Evolutionary conservation across 2,888 invertebrate species (phyloP), one percentile per base, ranked within the genome.

Genomic region (Nowickia ferox): DNA sequence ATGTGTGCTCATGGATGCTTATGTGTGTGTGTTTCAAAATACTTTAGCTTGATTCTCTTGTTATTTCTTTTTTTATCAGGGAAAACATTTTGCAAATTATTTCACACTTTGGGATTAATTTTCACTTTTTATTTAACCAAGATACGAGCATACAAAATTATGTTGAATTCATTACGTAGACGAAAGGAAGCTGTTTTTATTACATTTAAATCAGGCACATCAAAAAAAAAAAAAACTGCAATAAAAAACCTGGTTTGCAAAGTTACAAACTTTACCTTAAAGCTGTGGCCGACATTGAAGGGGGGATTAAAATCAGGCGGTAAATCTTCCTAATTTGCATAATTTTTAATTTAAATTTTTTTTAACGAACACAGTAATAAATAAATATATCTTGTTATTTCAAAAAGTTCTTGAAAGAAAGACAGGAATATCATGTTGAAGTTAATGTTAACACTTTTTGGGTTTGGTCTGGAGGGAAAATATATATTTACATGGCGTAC

Each of bases 81-180:
- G 69, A n/a, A 55, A 66, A 75, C 17, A 74, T 78, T 77, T 77
- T 57, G 74, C 51, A 81, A 85, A 85, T 77, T 78, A 81, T 81
- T 81, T 81, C 72, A 68, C 72, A 72, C 68, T 85, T 57, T 85
- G 84, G 84, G 84, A 81, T 74, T 85, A 85, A 85, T 85, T 85
- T 81, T 81, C 81, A 81, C 77, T 78, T 81, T 84, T 77, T 81
- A 69, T 68, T 6, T 61, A 42, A 15, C 19, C 66, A 53, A 65
- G 66, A 68, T 81, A 72, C 22, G 13, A 65, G 46, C 30, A 55
- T 69, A 61, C 30, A 76, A 57, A 55, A 6, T 61, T 68, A 51
- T 77, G 53, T 53, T 44, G 59, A 53, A 77, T 57, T 77, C 66
- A 84, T 84, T 78, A 84, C 19, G 55, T 42, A 65, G 46, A 65